These are phyloP conservation scores for Carduelis carduelis DNA, from an alignment of 2,797 vertebrate species.

Conservation along the genomic window DNA sequence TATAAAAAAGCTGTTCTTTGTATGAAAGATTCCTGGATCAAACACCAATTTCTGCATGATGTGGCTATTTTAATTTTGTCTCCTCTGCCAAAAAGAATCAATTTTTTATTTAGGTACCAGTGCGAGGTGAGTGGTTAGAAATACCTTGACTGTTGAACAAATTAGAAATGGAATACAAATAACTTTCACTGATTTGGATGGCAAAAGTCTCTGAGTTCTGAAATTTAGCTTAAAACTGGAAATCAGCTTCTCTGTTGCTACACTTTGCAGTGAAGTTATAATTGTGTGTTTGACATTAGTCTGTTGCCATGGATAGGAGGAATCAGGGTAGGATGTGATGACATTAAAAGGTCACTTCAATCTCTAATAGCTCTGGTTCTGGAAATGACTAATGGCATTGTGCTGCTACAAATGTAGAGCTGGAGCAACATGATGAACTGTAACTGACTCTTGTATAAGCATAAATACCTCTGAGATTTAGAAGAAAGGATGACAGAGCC, in stretches of 20 bases:
- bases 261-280: background rate
- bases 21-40: background rate
- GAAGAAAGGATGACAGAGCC: background rate
- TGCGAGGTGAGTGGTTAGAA: accelerated
- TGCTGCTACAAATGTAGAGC: constrained; percentile 2
- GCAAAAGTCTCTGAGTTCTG: background rate
- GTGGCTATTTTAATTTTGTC: background rate
- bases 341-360: constrained; percentile 55
- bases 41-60: background rate
- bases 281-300: background rate
- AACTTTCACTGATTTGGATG: background rate
- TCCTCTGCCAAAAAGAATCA: background rate
- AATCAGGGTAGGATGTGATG: background rate
- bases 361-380: constrained; percentile 9
- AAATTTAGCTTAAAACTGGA: background rate
- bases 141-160: background rate
- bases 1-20: background rate
- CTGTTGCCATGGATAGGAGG: constrained; percentile 33
- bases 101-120: background rate
- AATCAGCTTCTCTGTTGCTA: background rate
- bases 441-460: background rate
- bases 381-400: constrained; percentile 43
- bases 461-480: constrained; percentile 12
- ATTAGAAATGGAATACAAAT: background rate
- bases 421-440: background rate